Evolutionary conservation across 2,888 invertebrate genomes (phyloP), one percentile per base, ranked within the genome.

Genomic region (Tipula helvola): DNA sequence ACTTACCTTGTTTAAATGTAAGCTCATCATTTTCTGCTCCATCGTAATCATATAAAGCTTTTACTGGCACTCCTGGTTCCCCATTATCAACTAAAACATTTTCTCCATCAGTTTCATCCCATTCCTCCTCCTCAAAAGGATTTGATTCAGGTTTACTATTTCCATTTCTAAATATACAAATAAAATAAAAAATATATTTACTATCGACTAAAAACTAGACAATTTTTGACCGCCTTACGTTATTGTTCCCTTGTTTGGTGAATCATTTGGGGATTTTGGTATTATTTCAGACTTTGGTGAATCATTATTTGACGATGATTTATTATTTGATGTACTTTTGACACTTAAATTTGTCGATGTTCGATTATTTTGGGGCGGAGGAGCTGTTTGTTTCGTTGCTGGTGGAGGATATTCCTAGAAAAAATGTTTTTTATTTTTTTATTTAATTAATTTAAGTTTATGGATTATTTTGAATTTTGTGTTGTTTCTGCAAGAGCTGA

Each of bases 21-120:
- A 99, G 95, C 92, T 99, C 99, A 92, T 99, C 99, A 89, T 96
- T 97, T 93, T 99, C 99, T 1, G 98, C 97, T 88, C 98, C 98
- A 88, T 96, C 97, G 90, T 99, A 99, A 92, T 99, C 98, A 91
- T 99, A 99, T 47, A 99, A 93, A 83, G 99, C 99, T 89, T 97
- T 95, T 86, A 99, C 98, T 47, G 97, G 97, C 89, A 98, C 96
- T 84, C 98, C 98, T 13, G 97, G 97, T 92, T 98, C 97, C 44
- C 98, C 98, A 88, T 96, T 96, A 92, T 98, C 98, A 18, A 97
- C 96, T 88, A 98, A 93, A 41, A 96, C 95, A 88, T 97, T 97
- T 89, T 93, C 93, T 87, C 92, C 93, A 89, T 95, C 95, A 91
- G 95, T 96, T 89, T 95, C 95, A 89, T 95, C 95, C 94, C 94